Evolutionary conservation across 2,113 vertebrate species (phyloP).

Genomic region (Alligator mississippiensis): DNA sequence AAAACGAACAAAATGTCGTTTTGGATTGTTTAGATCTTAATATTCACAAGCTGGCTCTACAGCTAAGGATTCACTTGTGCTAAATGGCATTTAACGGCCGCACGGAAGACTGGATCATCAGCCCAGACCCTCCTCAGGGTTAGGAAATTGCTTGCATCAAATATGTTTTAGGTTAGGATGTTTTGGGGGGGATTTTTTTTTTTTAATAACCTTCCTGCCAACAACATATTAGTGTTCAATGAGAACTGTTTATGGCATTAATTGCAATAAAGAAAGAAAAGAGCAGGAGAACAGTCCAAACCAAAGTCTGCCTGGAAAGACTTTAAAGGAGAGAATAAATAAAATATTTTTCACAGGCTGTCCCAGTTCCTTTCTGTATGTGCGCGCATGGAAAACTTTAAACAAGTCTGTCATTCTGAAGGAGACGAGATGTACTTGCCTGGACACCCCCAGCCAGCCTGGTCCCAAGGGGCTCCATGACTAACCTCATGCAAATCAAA

Average conservation of each 20-base stretch:
- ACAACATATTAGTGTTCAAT: not conserved
- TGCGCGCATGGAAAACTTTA: not conserved
- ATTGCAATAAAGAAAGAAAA: not conserved
- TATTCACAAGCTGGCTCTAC: not conserved
- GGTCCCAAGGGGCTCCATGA: fast-evolving
- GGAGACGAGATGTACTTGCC: not conserved
- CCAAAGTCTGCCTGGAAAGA: conserved; percentile 54
- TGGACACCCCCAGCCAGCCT: not conserved
- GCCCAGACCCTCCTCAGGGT: not conserved
- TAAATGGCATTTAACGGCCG: not conserved
- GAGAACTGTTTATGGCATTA: conserved; percentile 37
- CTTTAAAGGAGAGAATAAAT: conserved; percentile 42
- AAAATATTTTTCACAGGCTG: not conserved
- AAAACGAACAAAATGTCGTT: not conserved
- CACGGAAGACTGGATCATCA: not conserved
- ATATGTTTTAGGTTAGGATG: not conserved
- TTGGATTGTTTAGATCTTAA: fast-evolving
- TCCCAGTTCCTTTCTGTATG: not conserved
- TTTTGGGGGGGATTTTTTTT: conserved; percentile 11
- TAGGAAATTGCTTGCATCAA: not conserved
- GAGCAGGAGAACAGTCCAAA: conserved; percentile 3
- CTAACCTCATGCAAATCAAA: not conserved
- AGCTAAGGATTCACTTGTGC: not conserved
- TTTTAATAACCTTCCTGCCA: conserved; percentile 28
- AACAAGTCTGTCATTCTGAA: fast-evolving